phyloP scores from a whole-genome alignment of 2,888 invertebrate species.

The Ochropleura leucogaster region DNA sequence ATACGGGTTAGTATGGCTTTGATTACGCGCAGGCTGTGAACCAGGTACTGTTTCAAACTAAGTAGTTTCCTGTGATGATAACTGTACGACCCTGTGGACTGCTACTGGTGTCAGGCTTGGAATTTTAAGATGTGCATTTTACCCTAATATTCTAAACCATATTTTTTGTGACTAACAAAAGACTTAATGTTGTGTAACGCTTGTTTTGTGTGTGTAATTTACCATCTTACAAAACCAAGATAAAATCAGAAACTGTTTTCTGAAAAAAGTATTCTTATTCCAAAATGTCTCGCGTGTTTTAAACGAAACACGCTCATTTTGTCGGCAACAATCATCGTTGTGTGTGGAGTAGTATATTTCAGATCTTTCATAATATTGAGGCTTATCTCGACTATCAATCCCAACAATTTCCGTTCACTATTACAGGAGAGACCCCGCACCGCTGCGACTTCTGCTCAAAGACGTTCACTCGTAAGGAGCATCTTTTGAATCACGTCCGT shows the following conservation, averaged over 20 bases:
- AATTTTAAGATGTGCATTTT: conserved; percentile 49
- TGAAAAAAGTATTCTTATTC: too few relatives aligned
- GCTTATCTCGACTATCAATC: neutral
- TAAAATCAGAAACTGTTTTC: neutral
- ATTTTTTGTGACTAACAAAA: conserved; percentile 25
- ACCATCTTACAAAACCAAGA: neutral
- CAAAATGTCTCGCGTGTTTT: neutral
- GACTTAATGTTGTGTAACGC: neutral
- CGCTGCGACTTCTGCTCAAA: conserved; percentile 95
- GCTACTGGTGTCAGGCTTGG: conserved; percentile 79
- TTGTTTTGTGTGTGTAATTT: neutral
- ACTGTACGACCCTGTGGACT: conserved; percentile 41
- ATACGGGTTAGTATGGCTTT: conserved; percentile 92
- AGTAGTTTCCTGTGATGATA: conserved; percentile 46
- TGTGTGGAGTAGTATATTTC: neutral
- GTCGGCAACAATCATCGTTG: neutral
- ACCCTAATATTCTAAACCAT: conserved; percentile 11
- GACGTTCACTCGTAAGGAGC: conserved; percentile 94
- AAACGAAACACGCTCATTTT: neutral
- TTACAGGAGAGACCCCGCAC: conserved; percentile 93
- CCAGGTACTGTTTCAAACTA: conserved; percentile 33
- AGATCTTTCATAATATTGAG: neutral
- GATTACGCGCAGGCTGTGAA: conserved; percentile 56
- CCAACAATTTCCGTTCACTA: neutral
- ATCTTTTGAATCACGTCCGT: conserved; percentile 94